phyloP scores from a whole-genome alignment of 64 coral and sea anemone genomes.

The Exaiptasia diaphana region DNA sequence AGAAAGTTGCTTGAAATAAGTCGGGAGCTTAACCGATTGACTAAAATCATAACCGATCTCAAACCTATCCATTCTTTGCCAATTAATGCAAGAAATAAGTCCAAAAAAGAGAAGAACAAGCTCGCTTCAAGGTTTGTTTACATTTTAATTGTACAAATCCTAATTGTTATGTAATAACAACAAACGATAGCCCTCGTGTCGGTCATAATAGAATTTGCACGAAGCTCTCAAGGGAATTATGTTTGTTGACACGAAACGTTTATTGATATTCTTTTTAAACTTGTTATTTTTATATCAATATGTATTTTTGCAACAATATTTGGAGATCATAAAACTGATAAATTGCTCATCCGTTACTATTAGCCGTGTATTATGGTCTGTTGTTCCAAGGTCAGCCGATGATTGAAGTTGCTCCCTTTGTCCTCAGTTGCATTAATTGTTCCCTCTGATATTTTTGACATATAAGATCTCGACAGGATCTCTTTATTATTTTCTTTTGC shows the following conservation, averaged over 20 bases:
- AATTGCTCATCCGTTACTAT: no score
- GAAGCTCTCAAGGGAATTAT: neutral
- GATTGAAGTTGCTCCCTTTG: no score
- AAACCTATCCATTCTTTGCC: conserved; percentile 93
- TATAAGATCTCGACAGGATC: no score
- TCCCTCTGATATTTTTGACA: no score
- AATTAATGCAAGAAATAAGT: conserved; percentile 80
- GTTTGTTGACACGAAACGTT: neutral
- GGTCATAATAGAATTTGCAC: no score
- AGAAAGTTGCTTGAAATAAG: conserved; percentile 84
- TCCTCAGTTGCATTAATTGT: no score
- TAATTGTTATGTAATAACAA: neutral
- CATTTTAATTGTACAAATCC: neutral
- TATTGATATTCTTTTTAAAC: neutral
- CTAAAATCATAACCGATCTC: conserved; percentile 81
- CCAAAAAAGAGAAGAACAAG: conserved; percentile 98
- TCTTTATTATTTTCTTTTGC: no score
- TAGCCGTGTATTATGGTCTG: no score
- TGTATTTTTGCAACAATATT: no score
- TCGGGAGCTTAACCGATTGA: conserved; percentile 81
- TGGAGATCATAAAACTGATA: no score
- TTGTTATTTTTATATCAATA: neutral
- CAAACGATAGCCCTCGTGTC: no score
- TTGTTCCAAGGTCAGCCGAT: no score
- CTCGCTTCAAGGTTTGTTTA: conserved; percentile 88